A percentile compares a stretch with the other conserved stretches of the same genome.
Conservation (phyloP, 1,140 invertebrate genomes). For the Trachymyrmex septentrionalis region DNA sequence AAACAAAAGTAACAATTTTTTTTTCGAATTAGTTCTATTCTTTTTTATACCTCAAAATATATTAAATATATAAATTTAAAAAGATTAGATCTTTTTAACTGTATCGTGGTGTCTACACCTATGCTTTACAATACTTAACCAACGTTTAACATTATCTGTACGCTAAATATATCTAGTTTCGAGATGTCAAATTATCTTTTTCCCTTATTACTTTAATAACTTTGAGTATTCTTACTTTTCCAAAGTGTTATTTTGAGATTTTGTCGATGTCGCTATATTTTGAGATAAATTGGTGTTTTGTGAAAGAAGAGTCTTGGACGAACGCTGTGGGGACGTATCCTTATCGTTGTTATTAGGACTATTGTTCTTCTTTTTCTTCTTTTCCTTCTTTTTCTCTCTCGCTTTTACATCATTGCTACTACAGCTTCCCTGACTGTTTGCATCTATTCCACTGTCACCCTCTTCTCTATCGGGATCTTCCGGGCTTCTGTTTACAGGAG, state of each 20-base stretch:
- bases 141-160: not conserved
- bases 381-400: slow-evolving; percentile 90
- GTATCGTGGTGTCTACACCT: not conserved
- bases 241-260: slow-evolving; percentile 73
- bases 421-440: slow-evolving; percentile 94
- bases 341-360: slow-evolving; percentile 79
- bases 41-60: not conserved
- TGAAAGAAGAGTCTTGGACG: slow-evolving; percentile 73
- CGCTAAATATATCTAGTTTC: not conserved
- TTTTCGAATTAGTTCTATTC: not conserved
- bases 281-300: slow-evolving; percentile 71
- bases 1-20: not conserved
- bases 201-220: not conserved
- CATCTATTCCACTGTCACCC: slow-evolving; percentile 95
- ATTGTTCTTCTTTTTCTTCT: slow-evolving; percentile 91
- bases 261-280: slow-evolving; percentile 74
- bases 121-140: not conserved
- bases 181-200: not conserved
- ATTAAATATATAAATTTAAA: not conserved
- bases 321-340: slow-evolving; percentile 81
- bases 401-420: slow-evolving; percentile 92
- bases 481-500: slow-evolving; percentile 81
- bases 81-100: not conserved
- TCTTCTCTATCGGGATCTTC: slow-evolving; percentile 90
- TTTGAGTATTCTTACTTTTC: slow-evolving; percentile 80